phyloP scores from a whole-genome alignment of 2,888 invertebrate species.

The Branchinecta sandiegonensis region DNA sequence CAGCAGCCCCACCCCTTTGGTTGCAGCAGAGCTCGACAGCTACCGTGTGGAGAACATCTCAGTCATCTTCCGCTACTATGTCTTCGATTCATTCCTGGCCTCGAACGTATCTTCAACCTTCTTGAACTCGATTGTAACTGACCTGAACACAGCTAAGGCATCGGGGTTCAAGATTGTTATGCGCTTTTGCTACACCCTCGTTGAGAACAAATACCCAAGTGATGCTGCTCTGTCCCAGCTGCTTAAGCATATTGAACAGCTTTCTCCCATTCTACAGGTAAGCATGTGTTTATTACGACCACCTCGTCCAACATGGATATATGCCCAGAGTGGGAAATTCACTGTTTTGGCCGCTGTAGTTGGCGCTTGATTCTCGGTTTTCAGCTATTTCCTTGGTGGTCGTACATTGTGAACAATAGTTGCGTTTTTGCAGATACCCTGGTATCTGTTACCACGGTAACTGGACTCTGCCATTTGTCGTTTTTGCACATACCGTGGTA shows the following conservation, averaged over 20 bases:
- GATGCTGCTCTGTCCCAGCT: conserved; percentile 18
- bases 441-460: no score
- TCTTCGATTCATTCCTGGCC: background rate
- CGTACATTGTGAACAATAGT: no score
- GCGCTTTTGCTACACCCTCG: conserved; percentile 18
- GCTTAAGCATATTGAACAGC: conserved; percentile 18
- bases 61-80: conserved; percentile 1
- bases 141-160: background rate
- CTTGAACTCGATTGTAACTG: background rate
- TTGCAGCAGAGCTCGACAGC: background rate
- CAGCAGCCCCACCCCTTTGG: background rate
- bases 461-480: no score
- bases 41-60: background rate
- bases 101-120: background rate
- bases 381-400: no score
- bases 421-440: no score
- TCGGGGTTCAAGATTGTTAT: background rate
- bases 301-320: no score
- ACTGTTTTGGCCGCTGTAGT: no score
- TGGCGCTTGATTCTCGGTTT: no score
- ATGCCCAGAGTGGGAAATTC: no score
- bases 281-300: no score
- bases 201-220: background rate
- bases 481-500: no score
- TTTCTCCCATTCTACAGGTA: conserved; percentile 16